Base-by-base conservation (phyloP, 2,888 invertebrate genomes). In the Drosophila mercatorum region DNA sequence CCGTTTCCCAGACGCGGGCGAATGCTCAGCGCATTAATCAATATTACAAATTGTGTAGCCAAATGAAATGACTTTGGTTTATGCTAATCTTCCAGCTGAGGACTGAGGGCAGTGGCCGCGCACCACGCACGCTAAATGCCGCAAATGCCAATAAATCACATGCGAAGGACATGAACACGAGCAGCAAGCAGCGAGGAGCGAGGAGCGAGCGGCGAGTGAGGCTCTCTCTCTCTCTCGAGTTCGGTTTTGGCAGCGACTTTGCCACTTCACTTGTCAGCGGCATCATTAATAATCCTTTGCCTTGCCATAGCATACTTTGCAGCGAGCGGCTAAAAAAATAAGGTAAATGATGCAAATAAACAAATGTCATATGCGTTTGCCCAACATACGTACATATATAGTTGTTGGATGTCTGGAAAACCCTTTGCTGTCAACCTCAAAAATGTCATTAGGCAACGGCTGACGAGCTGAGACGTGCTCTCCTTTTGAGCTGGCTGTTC, bases 321-420 rank as follows among this genome's bases (percentile, higher is more conserved):
- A 71, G 85, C 76, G 78, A 31, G 53, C 43, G 72, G 34, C 52
- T 12, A 40, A 38, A 58, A 12, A 73, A 64, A 69, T 66, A 84
- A 90, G 89, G 91, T 90, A 90, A 91, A 91, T 91, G 91, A 91
- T 91, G 91, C 91, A 91, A 88, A 90, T 89, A 88, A 86, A 90
- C 85, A 90, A 90, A 90, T 81, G 87, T 90, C 91, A 90, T 90
- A 91, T 90, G 88, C 77, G 83, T 78, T 85, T 78, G 63, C 53
- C 53, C 53, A 52, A 46, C 46, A 28, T 7, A 38, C 5, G 28
- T 2, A 38, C 8, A 22, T n/a, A 3, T 34, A 51, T 12, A 26
- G 6, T 0, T 31, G 41, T 46, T 11, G 6, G 22, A 22, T 38
- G 44, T 49, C 34, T 10, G 34, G 34, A 2, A 34, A 81, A 71